Conservation (phyloP, 2,113 vertebrate genomes). For the Nannospalax galili region DNA sequence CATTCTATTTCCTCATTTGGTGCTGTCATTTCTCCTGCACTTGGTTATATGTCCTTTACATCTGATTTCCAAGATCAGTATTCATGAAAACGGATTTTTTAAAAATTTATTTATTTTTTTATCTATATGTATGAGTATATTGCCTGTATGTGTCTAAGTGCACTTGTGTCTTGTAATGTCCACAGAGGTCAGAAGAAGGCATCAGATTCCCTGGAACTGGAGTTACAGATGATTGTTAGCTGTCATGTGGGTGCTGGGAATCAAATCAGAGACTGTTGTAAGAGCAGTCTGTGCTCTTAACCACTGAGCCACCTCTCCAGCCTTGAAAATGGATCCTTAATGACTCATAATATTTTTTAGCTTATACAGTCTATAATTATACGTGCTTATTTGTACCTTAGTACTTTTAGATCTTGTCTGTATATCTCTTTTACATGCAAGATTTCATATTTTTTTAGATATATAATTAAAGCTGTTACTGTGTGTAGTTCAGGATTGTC, state of each 20-base stretch:
- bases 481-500: background rate
- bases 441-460: background rate
- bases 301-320: too few relatives aligned
- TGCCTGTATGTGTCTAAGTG: too few relatives aligned
- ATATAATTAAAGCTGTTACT: background rate
- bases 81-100: background rate
- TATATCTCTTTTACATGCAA: background rate
- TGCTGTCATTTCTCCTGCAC: background rate
- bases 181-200: too few relatives aligned
- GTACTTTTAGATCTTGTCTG: background rate
- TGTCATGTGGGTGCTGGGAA: too few relatives aligned
- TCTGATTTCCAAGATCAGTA: background rate
- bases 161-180: too few relatives aligned
- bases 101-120: too few relatives aligned
- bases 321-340: background rate
- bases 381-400: background rate
- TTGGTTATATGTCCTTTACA: background rate
- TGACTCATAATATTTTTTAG: background rate
- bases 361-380: background rate
- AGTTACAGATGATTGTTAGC: too few relatives aligned
- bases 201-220: too few relatives aligned
- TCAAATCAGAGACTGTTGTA: too few relatives aligned
- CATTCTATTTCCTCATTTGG: background rate
- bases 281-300: too few relatives aligned
- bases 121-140: too few relatives aligned